phyloP scores from a whole-genome alignment of 2,797 vertebrate genomes.

The Anguilla pacifica region DNA sequence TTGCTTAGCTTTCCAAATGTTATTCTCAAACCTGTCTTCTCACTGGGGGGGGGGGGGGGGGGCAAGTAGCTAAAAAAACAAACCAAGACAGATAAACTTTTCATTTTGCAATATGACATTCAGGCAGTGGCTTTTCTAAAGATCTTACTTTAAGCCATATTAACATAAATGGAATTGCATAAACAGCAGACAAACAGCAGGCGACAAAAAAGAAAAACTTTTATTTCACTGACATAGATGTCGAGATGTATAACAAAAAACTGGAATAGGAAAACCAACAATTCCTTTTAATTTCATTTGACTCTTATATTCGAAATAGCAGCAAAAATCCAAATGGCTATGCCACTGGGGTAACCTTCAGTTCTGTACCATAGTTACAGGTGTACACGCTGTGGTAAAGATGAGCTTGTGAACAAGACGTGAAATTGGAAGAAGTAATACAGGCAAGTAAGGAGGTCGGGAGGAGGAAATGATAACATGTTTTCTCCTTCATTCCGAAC shows the following conservation, averaged over 20 bases:
- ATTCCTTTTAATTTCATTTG: not conserved
- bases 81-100: not conserved
- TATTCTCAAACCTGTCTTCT: constrained; percentile 1
- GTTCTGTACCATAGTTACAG: not conserved
- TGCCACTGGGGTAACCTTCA: not conserved
- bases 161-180: not conserved
- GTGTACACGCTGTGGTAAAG: not conserved
- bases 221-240: not conserved
- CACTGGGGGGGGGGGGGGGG: not conserved
- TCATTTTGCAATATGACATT: not conserved
- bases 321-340: not conserved
- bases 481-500: not conserved
- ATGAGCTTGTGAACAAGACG: not conserved
- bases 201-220: not conserved
- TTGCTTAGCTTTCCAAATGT: not conserved
- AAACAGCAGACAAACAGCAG: not conserved
- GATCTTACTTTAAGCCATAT: not conserved
- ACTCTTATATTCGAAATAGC: not conserved
- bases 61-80: not conserved
- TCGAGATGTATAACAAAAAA: not conserved
- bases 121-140: not conserved
- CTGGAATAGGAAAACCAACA: not conserved
- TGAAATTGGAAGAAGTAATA: not conserved
- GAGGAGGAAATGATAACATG: not conserved
- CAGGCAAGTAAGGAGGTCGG: not conserved